phyloP scores from a whole-genome alignment of 2,888 invertebrate genomes.

The Odontomyia ornata region DNA sequence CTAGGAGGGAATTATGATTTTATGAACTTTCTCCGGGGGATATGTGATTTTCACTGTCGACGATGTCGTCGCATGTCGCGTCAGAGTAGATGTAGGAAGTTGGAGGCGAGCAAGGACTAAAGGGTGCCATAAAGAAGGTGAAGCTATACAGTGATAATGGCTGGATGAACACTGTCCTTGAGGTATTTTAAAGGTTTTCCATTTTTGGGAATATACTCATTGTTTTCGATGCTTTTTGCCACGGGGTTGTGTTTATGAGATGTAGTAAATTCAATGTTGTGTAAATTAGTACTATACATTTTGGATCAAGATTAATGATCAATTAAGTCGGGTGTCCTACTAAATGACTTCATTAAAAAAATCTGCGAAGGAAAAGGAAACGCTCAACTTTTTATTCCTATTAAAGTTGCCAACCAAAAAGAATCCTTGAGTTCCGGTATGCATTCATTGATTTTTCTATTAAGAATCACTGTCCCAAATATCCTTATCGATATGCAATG shows the following conservation, averaged over 20 bases:
- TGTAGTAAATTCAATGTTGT: not conserved
- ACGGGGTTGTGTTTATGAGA: not conserved
- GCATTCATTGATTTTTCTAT: constrained; percentile 2
- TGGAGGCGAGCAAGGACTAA: too few species aligned
- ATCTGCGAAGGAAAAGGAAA: too few species aligned
- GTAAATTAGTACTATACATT: not conserved
- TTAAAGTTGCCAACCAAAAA: too few species aligned
- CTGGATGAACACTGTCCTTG: not conserved
- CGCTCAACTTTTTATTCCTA: too few species aligned
- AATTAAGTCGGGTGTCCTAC: not conserved
- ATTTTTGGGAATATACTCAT: not conserved
- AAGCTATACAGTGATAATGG: not conserved
- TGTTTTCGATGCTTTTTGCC: not conserved
- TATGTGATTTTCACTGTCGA: constrained; percentile 3
- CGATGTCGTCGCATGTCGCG: constrained; percentile 31
- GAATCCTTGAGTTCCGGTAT: too few species aligned
- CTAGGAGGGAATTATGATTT: constrained; percentile 29
- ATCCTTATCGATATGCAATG: constrained; percentile 30
- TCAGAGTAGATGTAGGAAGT: not conserved
- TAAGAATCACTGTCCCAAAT: constrained; percentile 6
- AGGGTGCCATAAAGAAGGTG: too few species aligned
- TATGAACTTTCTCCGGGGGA: constrained; percentile 35
- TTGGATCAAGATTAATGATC: not conserved
- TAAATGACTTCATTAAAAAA: too few species aligned
- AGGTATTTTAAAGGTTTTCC: not conserved